phyloP scores from a whole-genome alignment of 2,888 invertebrate species.

The Tipula confusa region DNA sequence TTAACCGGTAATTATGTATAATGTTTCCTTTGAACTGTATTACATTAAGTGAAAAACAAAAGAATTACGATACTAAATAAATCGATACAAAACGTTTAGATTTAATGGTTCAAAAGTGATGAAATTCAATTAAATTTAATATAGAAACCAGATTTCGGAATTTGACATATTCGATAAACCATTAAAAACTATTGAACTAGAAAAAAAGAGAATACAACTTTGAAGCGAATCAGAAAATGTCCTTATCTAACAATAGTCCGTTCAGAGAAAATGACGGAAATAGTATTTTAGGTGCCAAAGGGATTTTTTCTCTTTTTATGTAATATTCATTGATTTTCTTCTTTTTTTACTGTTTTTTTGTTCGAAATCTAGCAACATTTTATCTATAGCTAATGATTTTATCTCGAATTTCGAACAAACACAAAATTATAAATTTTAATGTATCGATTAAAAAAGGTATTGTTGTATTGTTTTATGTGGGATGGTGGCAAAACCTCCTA shows the following conservation, averaged over 20 bases:
- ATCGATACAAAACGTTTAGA: neutral
- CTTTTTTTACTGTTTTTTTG: neutral
- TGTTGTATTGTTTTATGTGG: too few relatives aligned
- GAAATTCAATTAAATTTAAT: neutral
- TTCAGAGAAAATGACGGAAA: neutral
- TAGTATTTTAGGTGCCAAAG: neutral
- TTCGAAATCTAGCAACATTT: neutral
- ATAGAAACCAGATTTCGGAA: neutral
- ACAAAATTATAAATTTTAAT: too few relatives aligned
- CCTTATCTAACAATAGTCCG: neutral
- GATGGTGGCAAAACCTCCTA: too few relatives aligned
- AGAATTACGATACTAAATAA: neutral
- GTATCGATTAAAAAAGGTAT: too few relatives aligned
- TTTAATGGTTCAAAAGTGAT: neutral
- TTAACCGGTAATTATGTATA: neutral
- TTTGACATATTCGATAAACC: neutral
- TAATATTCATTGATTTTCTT: neutral
- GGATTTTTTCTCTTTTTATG: neutral
- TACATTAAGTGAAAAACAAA: neutral
- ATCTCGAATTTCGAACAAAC: neutral
- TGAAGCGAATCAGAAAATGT: neutral
- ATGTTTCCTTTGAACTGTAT: neutral
- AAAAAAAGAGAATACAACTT: neutral
- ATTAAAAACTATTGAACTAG: neutral
- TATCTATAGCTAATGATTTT: neutral